Conservation (phyloP, 2,113 vertebrate species). For the Gorilla gorilla region DNA sequence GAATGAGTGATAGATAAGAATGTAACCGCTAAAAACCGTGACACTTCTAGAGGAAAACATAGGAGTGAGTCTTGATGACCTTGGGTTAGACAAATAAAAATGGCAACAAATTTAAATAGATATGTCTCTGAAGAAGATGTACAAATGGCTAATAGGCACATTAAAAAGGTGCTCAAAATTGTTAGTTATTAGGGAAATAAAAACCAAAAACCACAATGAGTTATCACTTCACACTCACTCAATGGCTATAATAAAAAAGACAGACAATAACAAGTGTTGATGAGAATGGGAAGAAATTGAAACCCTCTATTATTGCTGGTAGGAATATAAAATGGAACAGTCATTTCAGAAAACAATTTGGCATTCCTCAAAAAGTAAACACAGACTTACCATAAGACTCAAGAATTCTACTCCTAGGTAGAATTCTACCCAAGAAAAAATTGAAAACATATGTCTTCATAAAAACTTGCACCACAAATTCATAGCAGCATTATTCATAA, state of each 20-base stretch:
- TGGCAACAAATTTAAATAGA: not conserved
- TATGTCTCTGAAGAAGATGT: not conserved
- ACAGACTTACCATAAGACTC: not conserved
- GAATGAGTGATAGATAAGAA: not conserved
- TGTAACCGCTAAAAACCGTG: not conserved
- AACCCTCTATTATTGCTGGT: not conserved
- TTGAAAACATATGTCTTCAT: not conserved
- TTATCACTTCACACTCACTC: not conserved
- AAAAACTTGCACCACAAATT: not conserved
- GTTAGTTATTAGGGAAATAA: not conserved
- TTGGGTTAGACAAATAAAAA: not conserved
- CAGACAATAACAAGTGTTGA: not conserved
- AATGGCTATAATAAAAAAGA: not conserved
- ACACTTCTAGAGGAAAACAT: not conserved
- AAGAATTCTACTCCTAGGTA: not conserved
- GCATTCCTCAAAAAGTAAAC: not conserved
- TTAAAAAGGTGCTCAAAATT: not conserved
- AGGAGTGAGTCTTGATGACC: not conserved
- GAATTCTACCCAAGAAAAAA: not conserved
- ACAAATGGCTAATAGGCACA: not conserved
- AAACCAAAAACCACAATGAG: not conserved
- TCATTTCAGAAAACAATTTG: not conserved
- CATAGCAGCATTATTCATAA: not conserved
- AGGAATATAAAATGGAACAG: not conserved
- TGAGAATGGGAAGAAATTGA: not conserved